Percentiles rank a stretch among this genome's conserved stretches.
phyloP scores from a whole-genome alignment of 2,888 invertebrate genomes.

The Agrochola circellaris region DNA sequence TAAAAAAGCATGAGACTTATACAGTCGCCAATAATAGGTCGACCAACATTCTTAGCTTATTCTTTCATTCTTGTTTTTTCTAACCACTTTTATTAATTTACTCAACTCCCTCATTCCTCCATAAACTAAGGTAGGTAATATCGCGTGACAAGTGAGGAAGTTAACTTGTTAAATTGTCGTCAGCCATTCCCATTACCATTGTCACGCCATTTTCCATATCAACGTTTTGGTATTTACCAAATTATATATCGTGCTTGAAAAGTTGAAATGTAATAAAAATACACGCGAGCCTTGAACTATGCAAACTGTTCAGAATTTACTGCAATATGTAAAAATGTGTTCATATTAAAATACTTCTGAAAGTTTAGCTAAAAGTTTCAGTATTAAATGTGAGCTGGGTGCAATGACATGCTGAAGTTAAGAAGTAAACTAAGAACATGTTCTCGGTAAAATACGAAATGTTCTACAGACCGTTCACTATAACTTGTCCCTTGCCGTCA shows the following conservation, averaged over 20 bases:
- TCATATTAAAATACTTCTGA: constrained; percentile 5
- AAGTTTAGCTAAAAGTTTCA: constrained; percentile 16
- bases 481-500: no score
- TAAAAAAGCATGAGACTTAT: no score
- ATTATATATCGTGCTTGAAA: constrained; percentile 5
- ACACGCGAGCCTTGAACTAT: constrained; percentile 12
- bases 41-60: no score
- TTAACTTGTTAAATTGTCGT: constrained; percentile 28
- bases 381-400: neutral
- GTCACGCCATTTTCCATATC: constrained; percentile 35
- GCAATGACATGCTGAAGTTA: constrained; percentile 6
- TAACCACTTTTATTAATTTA: neutral
- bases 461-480: neutral
- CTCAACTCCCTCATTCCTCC: constrained; percentile 6
- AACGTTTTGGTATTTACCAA: constrained; percentile 10
- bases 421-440: neutral
- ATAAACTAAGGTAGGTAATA: constrained; percentile 20
- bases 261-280: constrained; percentile 8
- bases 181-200: constrained; percentile 23
- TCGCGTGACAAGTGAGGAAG: constrained; percentile 42
- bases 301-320: constrained; percentile 1
- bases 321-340: constrained; percentile 9
- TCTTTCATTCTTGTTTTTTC: no score
- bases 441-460: neutral
- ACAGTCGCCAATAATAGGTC: no score